Evolutionary conservation across 1,140 invertebrate genomes (phyloP).

Genomic region (Lysiphlebus fabarum): DNA sequence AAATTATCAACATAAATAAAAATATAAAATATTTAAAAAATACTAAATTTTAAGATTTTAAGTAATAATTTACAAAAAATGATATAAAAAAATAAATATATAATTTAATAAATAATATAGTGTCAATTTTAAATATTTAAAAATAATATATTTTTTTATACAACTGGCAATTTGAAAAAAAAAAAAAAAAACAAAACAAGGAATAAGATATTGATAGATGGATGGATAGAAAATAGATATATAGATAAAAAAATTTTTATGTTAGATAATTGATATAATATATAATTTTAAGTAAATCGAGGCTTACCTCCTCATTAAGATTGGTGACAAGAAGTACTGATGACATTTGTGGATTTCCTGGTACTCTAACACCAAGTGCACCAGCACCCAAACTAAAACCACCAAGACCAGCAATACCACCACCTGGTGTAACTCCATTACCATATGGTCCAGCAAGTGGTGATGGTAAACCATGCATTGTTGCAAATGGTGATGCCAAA

Average conservation of each 20-base stretch:
- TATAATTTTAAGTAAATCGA: neutral
- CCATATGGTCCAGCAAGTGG: conserved; percentile 66
- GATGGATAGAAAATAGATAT: neutral
- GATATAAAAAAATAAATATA: too few species aligned
- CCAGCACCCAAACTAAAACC: conserved; percentile 68
- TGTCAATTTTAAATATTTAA: neutral
- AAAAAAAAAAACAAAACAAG: conserved; percentile 10
- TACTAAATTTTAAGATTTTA: too few species aligned
- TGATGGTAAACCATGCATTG: conserved; percentile 68
- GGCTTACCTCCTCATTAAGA: conserved; percentile 85
- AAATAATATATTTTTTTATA: neutral
- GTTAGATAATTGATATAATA: neutral
- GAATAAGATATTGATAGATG: neutral
- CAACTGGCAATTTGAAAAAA: neutral
- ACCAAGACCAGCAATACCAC: conserved; percentile 69
- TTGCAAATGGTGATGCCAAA: conserved; percentile 77
- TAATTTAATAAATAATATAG: neutral
- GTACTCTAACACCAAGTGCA: conserved; percentile 58
- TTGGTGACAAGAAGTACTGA: conserved; percentile 87
- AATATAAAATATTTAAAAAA: too few species aligned
- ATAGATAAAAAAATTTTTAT: too few species aligned
- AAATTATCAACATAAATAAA: too few species aligned
- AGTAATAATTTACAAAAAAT: conserved; percentile 1
- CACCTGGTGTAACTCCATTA: conserved; percentile 64
- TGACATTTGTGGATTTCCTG: conserved; percentile 65